Base-by-base conservation (phyloP, 2,113 vertebrate genomes). In the Charadrius vociferus region DNA sequence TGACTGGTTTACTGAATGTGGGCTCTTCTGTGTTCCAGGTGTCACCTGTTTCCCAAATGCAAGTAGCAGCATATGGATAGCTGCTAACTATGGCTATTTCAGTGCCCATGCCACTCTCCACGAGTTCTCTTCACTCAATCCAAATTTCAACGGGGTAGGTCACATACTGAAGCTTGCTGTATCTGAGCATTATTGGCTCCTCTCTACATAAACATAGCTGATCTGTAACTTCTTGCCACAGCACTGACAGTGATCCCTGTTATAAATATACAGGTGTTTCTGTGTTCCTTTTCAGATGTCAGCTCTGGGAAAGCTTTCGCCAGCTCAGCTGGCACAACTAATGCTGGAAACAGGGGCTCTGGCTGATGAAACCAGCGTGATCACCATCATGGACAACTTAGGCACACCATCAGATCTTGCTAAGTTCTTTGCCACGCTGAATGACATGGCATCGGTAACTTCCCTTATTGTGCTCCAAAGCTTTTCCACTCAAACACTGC, bases 51-150 rank as follows among this genome's bases (percentile, higher is more conserved):
- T 77, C 37, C 77, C 93, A 32, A 74, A 56, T 6, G 36, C 74
- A 22, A 92, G 58, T 47, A 95, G 94, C 81, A 92, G 80, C 70
- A 53, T 58, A 7, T 97, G 94, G 94, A 63, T 97, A 21, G 24
- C 36, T 36, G 41, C 7, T 29, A 93, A 79, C 66, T 95, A 84
- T 8, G 74, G 91, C 49, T 18, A 2, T 6, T 97, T 95, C 52
- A 53, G 49, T 4, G 39, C 7, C 30, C 53, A 65, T 1, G 88
- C 70, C 53, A 82, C 41, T 12, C n/a, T 95, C 24, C 24, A 13
- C 0, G 94, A 95, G 50, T 82, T 95, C 30, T 45, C 68, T 26
- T 39, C 66, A 2, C 62, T 85, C 52, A 93, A 95, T 8, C 22
- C 43, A 19, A 63, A 86, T 27, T 97, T 97, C 41, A 22, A 19